Conservation (phyloP, 2,888 invertebrate species). For the Latrodectus elegans region DNA sequence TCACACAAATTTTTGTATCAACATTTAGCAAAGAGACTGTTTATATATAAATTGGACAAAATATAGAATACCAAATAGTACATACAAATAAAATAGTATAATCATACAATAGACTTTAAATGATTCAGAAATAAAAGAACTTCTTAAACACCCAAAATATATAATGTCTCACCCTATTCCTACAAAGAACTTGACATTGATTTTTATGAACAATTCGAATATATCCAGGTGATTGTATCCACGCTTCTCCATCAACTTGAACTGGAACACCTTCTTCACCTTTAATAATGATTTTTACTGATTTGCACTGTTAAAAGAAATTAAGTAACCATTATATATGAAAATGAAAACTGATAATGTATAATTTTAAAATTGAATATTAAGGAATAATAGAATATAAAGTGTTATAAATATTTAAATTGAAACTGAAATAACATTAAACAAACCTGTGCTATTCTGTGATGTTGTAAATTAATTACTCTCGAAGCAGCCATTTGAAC, state of each 20-base stretch:
- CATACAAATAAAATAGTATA: too few species aligned
- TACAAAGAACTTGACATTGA: slow-evolving; percentile 94
- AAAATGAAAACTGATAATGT: neutral
- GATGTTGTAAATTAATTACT: slow-evolving; percentile 95
- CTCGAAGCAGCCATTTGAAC: slow-evolving; percentile 98
- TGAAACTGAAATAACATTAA: neutral
- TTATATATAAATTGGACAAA: too few species aligned
- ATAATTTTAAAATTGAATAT: neutral
- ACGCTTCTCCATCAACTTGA: slow-evolving; percentile 97
- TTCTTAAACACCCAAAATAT: neutral
- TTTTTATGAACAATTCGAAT: slow-evolving; percentile 97
- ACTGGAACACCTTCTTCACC: slow-evolving; percentile 90
- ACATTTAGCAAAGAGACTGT: too few species aligned
- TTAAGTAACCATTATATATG: neutral
- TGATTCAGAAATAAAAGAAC: neutral
- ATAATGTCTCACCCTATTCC: slow-evolving; percentile 82
- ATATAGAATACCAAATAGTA: too few species aligned
- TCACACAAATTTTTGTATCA: too few species aligned
- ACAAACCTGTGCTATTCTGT: slow-evolving; percentile 89
- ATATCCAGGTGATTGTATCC: slow-evolving; percentile 97
- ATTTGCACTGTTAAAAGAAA: slow-evolving; percentile 81
- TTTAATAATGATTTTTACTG: slow-evolving; percentile 95
- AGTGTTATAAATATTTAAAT: neutral
- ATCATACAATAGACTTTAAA: neutral
- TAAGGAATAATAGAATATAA: too few species aligned